Conservation (phyloP, 2,888 invertebrate species). For the Apodemia mormo region DNA sequence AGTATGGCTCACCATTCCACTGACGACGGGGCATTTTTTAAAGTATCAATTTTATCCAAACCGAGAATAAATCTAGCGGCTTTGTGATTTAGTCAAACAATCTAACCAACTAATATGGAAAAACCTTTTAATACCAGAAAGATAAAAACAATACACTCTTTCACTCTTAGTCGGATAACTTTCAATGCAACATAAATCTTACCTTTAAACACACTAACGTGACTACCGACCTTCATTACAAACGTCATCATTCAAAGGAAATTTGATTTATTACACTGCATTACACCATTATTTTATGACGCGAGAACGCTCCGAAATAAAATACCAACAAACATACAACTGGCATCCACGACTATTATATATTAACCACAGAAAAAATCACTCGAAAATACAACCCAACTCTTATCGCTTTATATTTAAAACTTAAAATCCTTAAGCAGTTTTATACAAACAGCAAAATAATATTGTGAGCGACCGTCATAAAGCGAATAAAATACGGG, state of each 20-base stretch:
- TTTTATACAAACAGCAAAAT: constrained; percentile 35
- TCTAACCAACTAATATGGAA: no score
- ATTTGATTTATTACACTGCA: constrained; percentile 78
- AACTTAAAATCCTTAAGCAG: constrained; percentile 42
- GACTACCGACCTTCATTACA: constrained; percentile 73
- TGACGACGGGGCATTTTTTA: no score
- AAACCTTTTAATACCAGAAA: no score
- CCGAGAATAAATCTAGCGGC: no score
- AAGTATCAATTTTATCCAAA: no score
- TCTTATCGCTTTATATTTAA: constrained; percentile 41
- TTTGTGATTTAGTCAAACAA: no score
- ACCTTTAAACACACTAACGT: constrained; percentile 32
- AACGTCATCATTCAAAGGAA: constrained; percentile 75
- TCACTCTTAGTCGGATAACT: neutral
- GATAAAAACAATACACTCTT: neutral
- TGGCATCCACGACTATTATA: constrained; percentile 79
- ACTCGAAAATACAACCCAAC: constrained; percentile 29
- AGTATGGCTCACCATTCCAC: no score
- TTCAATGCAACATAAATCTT: constrained; percentile 25
- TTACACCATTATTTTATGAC: constrained; percentile 80
- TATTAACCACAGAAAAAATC: constrained; percentile 46
- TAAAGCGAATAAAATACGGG: constrained; percentile 82
- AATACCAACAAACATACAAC: constrained; percentile 80
- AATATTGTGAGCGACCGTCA: constrained; percentile 65
- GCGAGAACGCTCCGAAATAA: constrained; percentile 80